A percentile compares a stretch with the other conserved stretches of the same genome.
phyloP scores from a whole-genome alignment of 1,140 invertebrate genomes.

The Acarapis woodi region DNA sequence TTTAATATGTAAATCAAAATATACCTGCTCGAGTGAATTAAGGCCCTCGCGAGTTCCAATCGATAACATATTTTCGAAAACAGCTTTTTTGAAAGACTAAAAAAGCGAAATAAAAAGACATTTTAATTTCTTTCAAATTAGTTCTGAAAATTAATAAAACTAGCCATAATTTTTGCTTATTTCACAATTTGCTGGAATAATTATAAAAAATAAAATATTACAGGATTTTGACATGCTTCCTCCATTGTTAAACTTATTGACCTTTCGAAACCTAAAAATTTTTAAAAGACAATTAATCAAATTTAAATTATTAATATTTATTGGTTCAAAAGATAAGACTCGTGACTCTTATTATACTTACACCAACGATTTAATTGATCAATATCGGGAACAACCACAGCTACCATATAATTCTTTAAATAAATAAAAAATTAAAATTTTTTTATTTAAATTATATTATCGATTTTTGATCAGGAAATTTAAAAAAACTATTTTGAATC shows the following conservation, averaged over 20 bases:
- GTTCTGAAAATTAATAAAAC: constrained; percentile 4
- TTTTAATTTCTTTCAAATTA: neutral
- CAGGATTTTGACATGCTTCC: constrained; percentile 7
- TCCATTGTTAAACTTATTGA: constrained; percentile 5
- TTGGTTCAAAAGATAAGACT: no score
- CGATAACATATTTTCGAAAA: constrained; percentile 57
- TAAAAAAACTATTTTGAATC: no score
- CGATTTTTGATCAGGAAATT: no score
- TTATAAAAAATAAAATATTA: constrained; percentile 2
- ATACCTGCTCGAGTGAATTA: constrained; percentile 68
- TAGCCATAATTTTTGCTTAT: no score
- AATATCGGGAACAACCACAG: neutral
- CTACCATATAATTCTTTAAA: neutral
- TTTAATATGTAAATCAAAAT: no score
- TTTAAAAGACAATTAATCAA: no score
- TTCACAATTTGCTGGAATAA: no score
- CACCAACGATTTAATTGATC: constrained; percentile 8
- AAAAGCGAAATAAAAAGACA: neutral
- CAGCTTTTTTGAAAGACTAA: constrained; percentile 66
- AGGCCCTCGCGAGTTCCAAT: constrained; percentile 61
- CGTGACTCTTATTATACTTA: no score
- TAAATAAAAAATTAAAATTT: no score
- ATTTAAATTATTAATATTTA: no score
- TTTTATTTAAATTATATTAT: no score
- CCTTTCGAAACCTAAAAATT: no score